Evolutionary conservation across 2,113 vertebrate genomes (phyloP), one percentile per base, ranked within the genome.

Genomic region (Sinocyclocheilus grahami): DNA sequence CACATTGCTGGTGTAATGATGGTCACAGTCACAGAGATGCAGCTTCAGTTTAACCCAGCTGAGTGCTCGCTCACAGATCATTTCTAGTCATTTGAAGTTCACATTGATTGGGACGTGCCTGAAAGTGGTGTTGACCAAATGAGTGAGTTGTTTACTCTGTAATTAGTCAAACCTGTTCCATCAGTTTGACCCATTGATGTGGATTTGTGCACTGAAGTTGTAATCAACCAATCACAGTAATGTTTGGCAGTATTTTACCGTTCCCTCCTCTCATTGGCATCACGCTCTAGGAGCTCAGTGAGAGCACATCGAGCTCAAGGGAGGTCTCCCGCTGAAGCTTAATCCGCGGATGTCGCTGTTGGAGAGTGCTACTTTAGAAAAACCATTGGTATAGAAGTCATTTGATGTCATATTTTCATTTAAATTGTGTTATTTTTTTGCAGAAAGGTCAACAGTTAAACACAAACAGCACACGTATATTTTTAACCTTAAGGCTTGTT

Each of bases 131-230:
- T 62, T 60, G 78, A 42, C 78, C 53, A 62, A 80, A 24, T 80
- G 55, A 60, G 33, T 9, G 30, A 58, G 51, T 80, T 80, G 55
- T 80, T 80, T 80, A 62, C 55, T 60, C 78, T 62, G 22, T 62
- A 80, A 80, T 80, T 80, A 80, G 27, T 62, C 55, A 39, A 20
- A 24, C 78, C 55, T 63, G 27, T 80, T 80, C 78, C 33, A 63
- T 80, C 22, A 80, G 78, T 39, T 80, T 80, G 55, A 80, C 33
- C 33, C 20, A 0, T n/a, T 42, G 27, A 80, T 55, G 76, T 51
- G 48, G n/a, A 55, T 78, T 78, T 33, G 76, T 42, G 78, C 55
- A 22, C 55, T 60, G 33, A 62, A 2, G 37, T 58, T 63, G 37
- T 63, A 80, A 80, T 63, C 51, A 78, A 58, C 27, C 51, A 37